phyloP scores from a whole-genome alignment of 1,140 invertebrate species.

The Drosophila pseudoananassae region DNA sequence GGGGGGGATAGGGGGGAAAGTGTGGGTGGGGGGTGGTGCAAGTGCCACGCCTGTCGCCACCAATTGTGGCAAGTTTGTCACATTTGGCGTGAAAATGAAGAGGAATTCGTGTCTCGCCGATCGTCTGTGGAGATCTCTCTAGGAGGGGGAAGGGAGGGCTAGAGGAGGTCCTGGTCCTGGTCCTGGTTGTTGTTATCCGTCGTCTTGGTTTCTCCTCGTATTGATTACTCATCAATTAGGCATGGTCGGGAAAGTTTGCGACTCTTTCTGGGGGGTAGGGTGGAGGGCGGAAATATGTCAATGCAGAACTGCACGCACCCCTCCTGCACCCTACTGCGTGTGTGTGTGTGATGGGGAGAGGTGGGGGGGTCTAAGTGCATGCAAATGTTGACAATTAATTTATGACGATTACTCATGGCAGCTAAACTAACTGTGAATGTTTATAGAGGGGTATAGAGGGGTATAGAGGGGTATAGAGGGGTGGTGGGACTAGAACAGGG shows the following conservation, averaged over 20 bases:
- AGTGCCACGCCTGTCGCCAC: slow-evolving; percentile 69
- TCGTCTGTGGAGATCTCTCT: too few species aligned
- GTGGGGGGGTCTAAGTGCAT: slow-evolving; percentile 71
- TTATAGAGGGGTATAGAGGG: slow-evolving; percentile 16
- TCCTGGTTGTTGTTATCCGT: slow-evolving; percentile 33
- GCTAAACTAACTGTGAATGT: slow-evolving; percentile 76
- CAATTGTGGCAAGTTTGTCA: slow-evolving; percentile 77
- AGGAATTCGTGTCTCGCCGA: slow-evolving; percentile 26
- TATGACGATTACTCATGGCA: slow-evolving; percentile 82
- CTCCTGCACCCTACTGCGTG: slow-evolving; percentile 7
- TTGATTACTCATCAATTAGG: slow-evolving; percentile 77
- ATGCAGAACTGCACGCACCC: slow-evolving; percentile 59
- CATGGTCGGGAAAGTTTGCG: slow-evolving; percentile 35
- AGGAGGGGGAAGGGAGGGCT: too few species aligned
- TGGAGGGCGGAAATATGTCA: slow-evolving; percentile 68
- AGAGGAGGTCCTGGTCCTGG: too few species aligned
- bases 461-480: background rate
- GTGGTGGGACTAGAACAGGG: background rate
- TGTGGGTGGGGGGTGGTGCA: slow-evolving; percentile 12
- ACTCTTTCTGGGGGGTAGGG: too few species aligned
- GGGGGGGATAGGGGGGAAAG: too few species aligned
- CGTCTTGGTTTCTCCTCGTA: slow-evolving; percentile 59
- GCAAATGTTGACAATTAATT: slow-evolving; percentile 82
- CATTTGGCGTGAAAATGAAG: slow-evolving; percentile 68
- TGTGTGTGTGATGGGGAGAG: slow-evolving; percentile 18